phyloP scores from a whole-genome alignment of 2,113 vertebrate genomes.

The Cettia cetti region DNA sequence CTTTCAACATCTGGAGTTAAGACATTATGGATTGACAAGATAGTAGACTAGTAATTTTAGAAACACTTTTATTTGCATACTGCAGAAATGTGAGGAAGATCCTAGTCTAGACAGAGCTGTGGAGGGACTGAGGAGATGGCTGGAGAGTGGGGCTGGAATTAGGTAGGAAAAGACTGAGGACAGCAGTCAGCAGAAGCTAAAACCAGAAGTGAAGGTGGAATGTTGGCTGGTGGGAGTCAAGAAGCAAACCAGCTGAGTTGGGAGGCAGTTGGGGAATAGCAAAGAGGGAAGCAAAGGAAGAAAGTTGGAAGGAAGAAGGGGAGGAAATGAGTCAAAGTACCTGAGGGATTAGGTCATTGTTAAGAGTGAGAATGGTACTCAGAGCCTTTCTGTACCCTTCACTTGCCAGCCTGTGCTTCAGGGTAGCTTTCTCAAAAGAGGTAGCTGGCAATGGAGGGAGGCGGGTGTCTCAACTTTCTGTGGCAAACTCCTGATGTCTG shows the following conservation, averaged over 20 bases:
- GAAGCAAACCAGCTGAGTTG: neutral
- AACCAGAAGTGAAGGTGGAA: neutral
- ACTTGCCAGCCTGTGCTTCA: neutral
- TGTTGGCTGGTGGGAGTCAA: too few species aligned
- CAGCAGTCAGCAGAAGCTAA: neutral
- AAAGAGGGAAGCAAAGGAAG: neutral
- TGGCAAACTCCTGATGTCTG: neutral
- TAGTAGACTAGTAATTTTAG: neutral
- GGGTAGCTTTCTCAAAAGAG: neutral
- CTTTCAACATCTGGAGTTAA: neutral
- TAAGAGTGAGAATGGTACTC: neutral
- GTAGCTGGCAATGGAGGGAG: neutral
- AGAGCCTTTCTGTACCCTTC: neutral
- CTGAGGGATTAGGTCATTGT: neutral
- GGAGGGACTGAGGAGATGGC: neutral
- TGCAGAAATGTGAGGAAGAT: neutral
- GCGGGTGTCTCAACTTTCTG: neutral
- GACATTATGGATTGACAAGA: neutral
- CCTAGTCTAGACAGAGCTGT: neutral
- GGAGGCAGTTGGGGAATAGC: neutral
- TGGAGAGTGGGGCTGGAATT: neutral
- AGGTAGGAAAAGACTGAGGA: neutral
- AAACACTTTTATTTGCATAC: neutral
- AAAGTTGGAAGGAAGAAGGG: neutral
- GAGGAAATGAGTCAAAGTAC: conserved; percentile 19